phyloP scores from a whole-genome alignment of 2,113 vertebrate species.

The Balaeniceps rex region DNA sequence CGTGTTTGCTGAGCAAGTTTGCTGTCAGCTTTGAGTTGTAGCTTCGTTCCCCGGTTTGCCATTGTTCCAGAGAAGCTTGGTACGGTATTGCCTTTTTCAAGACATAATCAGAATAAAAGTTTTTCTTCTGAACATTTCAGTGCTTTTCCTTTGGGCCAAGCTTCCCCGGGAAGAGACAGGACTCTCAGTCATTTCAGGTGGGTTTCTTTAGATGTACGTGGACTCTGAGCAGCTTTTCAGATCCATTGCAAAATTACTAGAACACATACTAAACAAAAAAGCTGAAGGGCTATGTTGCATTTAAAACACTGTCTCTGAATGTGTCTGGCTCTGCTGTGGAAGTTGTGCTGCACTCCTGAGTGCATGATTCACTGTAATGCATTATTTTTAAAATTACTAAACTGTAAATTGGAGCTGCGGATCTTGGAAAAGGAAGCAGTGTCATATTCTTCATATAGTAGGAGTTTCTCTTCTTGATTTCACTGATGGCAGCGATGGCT shows the following conservation, averaged over 20 bases:
- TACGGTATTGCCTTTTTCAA: neutral
- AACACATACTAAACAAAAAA: neutral
- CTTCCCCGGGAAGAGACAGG: constrained; percentile 52
- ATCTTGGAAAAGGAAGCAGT: neutral
- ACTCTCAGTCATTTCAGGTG: constrained; percentile 45
- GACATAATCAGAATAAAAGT: constrained; percentile 8
- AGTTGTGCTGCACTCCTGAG: neutral
- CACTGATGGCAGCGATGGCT: accelerated
- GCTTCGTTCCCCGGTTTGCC: neutral
- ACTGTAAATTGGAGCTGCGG: neutral
- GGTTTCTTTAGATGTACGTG: neutral
- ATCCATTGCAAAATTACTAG: neutral
- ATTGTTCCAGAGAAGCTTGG: neutral
- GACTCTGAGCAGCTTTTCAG: neutral
- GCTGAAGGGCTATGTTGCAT: neutral
- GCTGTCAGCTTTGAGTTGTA: neutral
- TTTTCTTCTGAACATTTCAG: constrained; percentile 39
- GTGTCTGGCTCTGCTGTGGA: neutral
- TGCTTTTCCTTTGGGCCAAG: constrained; percentile 53
- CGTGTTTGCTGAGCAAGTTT: neutral
- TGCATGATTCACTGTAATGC: neutral
- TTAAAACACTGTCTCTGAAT: neutral
- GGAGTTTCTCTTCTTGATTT: neutral
- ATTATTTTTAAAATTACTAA: neutral
- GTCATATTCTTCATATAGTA: neutral